A percentile compares a stretch with the other conserved stretches of the same genome.
These are phyloP conservation scores for Pogona vitticeps DNA, from an alignment of 2,113 vertebrate species.

Conservation along the genomic window DNA sequence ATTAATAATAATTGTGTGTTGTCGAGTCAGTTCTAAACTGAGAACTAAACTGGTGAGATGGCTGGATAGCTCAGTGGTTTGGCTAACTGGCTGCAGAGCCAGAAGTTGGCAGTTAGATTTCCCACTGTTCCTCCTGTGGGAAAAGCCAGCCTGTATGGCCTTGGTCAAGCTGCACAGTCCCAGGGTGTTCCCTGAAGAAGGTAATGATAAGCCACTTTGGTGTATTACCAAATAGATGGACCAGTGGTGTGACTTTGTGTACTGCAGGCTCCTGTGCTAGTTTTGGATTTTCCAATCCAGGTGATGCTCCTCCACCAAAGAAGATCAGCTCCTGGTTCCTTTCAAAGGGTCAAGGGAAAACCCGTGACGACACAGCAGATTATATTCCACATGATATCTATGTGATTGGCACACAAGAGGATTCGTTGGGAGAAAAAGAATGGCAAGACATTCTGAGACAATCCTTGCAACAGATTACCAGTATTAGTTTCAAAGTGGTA, in stretches of 20 bases:
- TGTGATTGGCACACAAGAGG: constrained; percentile 95
- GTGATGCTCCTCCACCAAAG: constrained; percentile 87
- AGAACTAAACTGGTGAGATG: too few species aligned
- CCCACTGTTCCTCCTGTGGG: not conserved
- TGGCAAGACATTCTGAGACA: constrained; percentile 88
- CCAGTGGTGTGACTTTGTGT: not conserved
- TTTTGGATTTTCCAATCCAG: constrained; percentile 80
- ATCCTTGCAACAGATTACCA: constrained; percentile 89
- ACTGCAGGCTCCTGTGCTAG: constrained; percentile 48
- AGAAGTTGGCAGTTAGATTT: not conserved
- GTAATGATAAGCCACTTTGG: not conserved
- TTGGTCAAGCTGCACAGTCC: too few species aligned
- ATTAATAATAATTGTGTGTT: too few species aligned
- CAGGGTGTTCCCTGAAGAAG: too few species aligned
- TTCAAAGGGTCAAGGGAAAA: constrained; percentile 95
- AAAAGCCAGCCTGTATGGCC: not conserved
- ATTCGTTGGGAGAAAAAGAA: constrained; percentile 90
- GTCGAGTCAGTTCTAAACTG: too few species aligned
- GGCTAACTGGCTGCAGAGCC: too few species aligned
- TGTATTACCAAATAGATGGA: too few species aligned
- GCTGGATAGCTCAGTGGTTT: not conserved
- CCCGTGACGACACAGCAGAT: constrained; percentile 91
- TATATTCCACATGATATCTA: constrained; percentile 98
- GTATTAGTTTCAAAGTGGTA: constrained; percentile 93
- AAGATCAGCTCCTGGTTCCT: constrained; percentile 95